Evolutionary conservation across 2,113 vertebrate genomes (phyloP).

Genomic region (Oryzias melastigma): DNA sequence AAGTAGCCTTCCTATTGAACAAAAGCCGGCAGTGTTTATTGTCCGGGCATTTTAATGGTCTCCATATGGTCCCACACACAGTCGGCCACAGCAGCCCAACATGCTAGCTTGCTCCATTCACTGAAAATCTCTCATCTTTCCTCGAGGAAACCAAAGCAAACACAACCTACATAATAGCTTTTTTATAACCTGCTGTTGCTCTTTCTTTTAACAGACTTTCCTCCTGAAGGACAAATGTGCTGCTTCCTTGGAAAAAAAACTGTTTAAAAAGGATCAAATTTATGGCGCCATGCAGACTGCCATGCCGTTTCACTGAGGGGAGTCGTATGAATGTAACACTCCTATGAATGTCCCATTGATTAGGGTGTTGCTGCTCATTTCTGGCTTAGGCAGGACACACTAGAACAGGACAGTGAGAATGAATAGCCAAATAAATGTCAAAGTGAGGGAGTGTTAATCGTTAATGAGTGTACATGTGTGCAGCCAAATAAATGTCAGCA

Average conservation of each 20-base stretch:
- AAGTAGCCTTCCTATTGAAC: conserved; percentile 41
- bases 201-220: conserved; percentile 28
- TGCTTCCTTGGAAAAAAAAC: conserved; percentile 36
- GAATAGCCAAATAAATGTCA: conserved; percentile 67
- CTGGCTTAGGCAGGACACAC: conserved; percentile 52
- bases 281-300: conserved; percentile 39
- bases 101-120: conserved; percentile 10
- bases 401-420: conserved; percentile 41
- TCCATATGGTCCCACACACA: conserved; percentile 66
- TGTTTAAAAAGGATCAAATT: conserved; percentile 54
- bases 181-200: conserved; percentile 4
- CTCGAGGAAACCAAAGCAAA: conserved; percentile 54
- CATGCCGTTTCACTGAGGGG: conserved; percentile 35
- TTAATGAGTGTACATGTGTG: conserved; percentile 27
- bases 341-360: conserved; percentile 72
- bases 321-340: conserved; percentile 32
- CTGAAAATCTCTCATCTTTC: conserved; percentile 29
- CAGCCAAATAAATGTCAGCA: conserved; percentile 53
- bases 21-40: conserved; percentile 26
- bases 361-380: conserved; percentile 49
- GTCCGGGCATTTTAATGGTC: conserved; percentile 54
- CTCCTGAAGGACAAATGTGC: conserved; percentile 29
- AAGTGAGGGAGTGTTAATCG: conserved; percentile 52
- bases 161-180: conserved; percentile 35
- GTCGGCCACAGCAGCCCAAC: conserved; percentile 23